Conservation (phyloP, 2,113 vertebrate genomes). For the Macaca mulatta region DNA sequence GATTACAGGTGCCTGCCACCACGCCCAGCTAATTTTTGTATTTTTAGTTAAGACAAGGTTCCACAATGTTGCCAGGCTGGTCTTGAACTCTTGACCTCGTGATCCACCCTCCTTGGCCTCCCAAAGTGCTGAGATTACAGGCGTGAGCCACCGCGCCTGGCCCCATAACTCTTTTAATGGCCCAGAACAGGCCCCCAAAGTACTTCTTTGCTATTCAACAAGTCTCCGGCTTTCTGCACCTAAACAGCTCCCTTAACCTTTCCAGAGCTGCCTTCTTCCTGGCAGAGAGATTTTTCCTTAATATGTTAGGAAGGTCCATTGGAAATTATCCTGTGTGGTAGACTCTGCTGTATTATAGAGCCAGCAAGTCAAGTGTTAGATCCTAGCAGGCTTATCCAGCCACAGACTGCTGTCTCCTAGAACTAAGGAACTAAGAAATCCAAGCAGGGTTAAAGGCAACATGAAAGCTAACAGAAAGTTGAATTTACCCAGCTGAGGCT, state of each 20-base stretch:
- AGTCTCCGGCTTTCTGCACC: not conserved
- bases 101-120: too few relatives aligned
- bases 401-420: not conserved
- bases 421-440: not conserved
- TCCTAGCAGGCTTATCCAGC: not conserved
- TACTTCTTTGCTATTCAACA: not conserved
- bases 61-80: too few relatives aligned
- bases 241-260: not conserved
- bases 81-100: too few relatives aligned
- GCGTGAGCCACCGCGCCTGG: too few relatives aligned
- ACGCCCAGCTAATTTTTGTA: too few relatives aligned
- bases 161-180: not conserved
- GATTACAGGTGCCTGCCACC: too few relatives aligned
- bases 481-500: not conserved
- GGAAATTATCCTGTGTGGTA: not conserved
- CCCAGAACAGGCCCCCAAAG: not conserved
- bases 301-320: not conserved
- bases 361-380: conserved; percentile 23
- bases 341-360: not conserved
- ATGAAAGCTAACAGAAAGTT: not conserved
- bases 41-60: too few relatives aligned
- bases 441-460: not conserved
- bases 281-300: not conserved
- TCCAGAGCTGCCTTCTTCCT: not conserved
- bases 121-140: too few relatives aligned